These are phyloP conservation scores for Cheilosia urbana DNA, from an alignment of 2,888 invertebrate genomes.

Conservation along the genomic window DNA sequence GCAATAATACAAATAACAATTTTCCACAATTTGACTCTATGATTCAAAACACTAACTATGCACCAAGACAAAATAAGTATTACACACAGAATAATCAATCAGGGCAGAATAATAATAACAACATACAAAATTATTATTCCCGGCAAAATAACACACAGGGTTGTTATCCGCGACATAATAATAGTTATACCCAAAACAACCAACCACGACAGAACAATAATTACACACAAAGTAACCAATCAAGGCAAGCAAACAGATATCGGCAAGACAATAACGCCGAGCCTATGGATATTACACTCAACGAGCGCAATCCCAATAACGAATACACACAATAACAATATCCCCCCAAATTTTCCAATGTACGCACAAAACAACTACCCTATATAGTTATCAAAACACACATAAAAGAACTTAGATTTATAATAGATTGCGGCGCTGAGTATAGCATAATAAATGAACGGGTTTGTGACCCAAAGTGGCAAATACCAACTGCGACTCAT, in stretches of 20 bases:
- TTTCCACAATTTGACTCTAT: not conserved
- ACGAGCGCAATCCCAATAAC: not conserved
- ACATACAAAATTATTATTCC: too few species aligned
- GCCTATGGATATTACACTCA: conserved; percentile 28
- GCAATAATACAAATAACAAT: not conserved
- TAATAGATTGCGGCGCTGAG: conserved; percentile 2
- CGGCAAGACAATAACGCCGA: not conserved
- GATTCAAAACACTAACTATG: not conserved
- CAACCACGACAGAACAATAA: not conserved
- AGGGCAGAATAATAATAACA: not conserved
- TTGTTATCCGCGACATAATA: not conserved
- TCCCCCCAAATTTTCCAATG: conserved; percentile 7
- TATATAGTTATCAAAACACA: conserved; percentile 11
- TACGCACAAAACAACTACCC: not conserved
- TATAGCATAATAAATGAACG: not conserved
- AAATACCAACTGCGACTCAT: not conserved
- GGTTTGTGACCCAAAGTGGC: not conserved
- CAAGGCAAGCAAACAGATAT: conserved; percentile 3
- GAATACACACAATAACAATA: not conserved
- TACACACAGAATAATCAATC: not conserved
- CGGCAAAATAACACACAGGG: too few species aligned
- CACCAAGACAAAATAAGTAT: not conserved
- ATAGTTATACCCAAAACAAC: not conserved
- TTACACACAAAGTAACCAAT: conserved; percentile 1
- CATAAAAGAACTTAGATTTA: not conserved